Evolutionary conservation across 2,888 invertebrate genomes (phyloP).

Genomic region (Drosophila parthenogenetica): DNA sequence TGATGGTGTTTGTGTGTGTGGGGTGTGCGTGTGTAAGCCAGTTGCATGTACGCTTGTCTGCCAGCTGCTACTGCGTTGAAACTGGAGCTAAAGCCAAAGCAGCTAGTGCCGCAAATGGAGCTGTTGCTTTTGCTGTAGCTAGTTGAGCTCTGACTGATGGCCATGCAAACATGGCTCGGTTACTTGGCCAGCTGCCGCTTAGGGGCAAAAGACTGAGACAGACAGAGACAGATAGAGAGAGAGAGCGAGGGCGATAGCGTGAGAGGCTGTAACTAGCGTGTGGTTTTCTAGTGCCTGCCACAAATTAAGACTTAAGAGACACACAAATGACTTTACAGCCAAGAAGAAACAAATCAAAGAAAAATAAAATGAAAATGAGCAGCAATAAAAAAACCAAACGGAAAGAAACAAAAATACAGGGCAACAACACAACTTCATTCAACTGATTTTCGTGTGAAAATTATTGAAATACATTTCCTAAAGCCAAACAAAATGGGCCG

Average conservation of each 20-base stretch:
- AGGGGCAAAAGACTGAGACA: conserved; percentile 19
- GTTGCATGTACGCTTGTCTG: conserved; percentile 65
- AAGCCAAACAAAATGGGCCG: conserved; percentile 62
- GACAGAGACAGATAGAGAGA: not conserved
- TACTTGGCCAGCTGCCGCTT: conserved; percentile 33
- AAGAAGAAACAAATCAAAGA: conserved; percentile 22
- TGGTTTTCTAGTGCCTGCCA: conserved; percentile 29
- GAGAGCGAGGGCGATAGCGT: not conserved
- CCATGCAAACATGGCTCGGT: conserved; percentile 41
- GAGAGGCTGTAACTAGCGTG: conserved; percentile 8
- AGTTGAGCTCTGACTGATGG: conserved; percentile 72
- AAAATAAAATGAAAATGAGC: conserved; percentile 10
- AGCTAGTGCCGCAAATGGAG: conserved; percentile 41
- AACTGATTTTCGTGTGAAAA: conserved; percentile 77
- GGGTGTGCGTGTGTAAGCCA: conserved; percentile 62
- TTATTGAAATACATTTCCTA: conserved; percentile 79
- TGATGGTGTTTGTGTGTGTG: conserved; percentile 17
- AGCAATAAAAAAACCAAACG: not conserved
- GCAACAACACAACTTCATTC: conserved; percentile 64
- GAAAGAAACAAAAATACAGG: conserved; percentile 3
- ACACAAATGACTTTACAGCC: conserved; percentile 48
- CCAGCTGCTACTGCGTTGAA: conserved; percentile 36
- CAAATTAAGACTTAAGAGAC: conserved; percentile 70
- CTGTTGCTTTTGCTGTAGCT: conserved; percentile 51
- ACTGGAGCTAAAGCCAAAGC: conserved; percentile 11